Conservation (phyloP, 1,140 invertebrate species). For the Drosophila rufa region DNA sequence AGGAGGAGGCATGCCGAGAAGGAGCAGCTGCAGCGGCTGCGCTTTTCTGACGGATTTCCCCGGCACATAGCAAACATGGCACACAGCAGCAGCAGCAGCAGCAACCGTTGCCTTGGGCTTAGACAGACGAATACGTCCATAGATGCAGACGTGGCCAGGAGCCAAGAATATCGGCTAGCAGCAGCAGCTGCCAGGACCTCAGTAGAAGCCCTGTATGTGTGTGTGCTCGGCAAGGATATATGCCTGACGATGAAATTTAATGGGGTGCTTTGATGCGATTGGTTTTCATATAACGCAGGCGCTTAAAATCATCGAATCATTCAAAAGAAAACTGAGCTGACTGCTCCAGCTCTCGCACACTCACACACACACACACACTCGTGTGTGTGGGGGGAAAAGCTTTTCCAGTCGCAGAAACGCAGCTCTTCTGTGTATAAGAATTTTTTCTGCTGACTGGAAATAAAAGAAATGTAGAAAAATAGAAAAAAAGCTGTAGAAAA, state of each 20-base stretch:
- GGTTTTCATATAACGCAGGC: conserved; percentile 85
- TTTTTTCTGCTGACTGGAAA: conserved; percentile 77
- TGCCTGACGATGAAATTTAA: conserved; percentile 85
- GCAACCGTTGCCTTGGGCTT: conserved; percentile 46
- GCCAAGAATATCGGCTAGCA: conserved; percentile 57
- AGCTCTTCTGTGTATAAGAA: conserved; percentile 74
- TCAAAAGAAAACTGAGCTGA: conserved; percentile 85
- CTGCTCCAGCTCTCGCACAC: conserved; percentile 66
- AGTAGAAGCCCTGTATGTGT: conserved; percentile 27
- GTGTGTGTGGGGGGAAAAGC: conserved; percentile 24
- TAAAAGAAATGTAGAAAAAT: conserved; percentile 76
- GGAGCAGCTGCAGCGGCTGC: conserved; percentile 66
- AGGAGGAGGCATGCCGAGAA: conserved; percentile 10
- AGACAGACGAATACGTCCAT: conserved; percentile 48
- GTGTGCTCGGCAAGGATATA: conserved; percentile 73
- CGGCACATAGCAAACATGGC: conserved; percentile 75
- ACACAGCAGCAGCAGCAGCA: conserved; percentile 14
- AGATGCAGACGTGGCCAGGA: conserved; percentile 58
- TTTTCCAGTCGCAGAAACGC: conserved; percentile 48
- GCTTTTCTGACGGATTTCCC: conserved; percentile 75
- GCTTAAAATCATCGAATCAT: conserved; percentile 86
- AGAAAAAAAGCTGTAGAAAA: conserved; percentile 23
- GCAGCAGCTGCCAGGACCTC: conserved; percentile 68
- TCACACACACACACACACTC: conserved; percentile 39
- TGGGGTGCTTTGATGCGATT: conserved; percentile 85